Base-by-base conservation (phyloP, 2,797 vertebrate species). In the Hydrolagus colliei region DNA sequence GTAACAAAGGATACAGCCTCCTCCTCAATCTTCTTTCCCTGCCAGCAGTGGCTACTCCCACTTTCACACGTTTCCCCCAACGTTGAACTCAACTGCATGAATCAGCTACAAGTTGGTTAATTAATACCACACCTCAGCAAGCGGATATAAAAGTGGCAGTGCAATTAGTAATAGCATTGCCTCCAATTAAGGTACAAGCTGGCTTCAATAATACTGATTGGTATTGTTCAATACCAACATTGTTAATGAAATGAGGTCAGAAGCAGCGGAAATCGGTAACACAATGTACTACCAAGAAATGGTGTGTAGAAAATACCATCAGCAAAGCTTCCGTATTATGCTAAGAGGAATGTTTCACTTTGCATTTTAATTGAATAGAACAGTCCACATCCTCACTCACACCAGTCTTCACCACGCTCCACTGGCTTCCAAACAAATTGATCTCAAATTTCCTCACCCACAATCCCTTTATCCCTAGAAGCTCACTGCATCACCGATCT, bases 131-230 rank as follows among this genome's bases (percentile, higher is more conserved):
- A 82, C 7, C 10, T 32, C 16, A 12, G 65, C 62, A 82, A 35
- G 22, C n/a, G 18, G 18, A 27, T 65, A 32, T 5, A 61, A 2
- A 82, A 10, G 22, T 67, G 65, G 27, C 78, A 9, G 9, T 80
- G 62, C 22, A 27, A 67, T 80, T 27, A 80, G 62, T 80, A 35
- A 82, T 65, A 79, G n/a, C 77, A 67, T 63, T 35, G 22, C 32
- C 22, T 67, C 22, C 35, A 82, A 82, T 82, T 82, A 67, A 82
- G 32, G 16, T 35, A 18, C 22, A 32, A 12, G 35, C 63, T 82
- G 65, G 65, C 65, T 65, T 82, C 78, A 82, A 80, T 80, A 80
- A 65, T 27, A 67, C 14, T 82, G 78, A 68, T 14, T 9, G 35
- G 62, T 35, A 27, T 9, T 68, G 62, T 82, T 63, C 62, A 82